Conservation (phyloP, 2,113 vertebrate species). For the Triplophysa siluroides region DNA sequence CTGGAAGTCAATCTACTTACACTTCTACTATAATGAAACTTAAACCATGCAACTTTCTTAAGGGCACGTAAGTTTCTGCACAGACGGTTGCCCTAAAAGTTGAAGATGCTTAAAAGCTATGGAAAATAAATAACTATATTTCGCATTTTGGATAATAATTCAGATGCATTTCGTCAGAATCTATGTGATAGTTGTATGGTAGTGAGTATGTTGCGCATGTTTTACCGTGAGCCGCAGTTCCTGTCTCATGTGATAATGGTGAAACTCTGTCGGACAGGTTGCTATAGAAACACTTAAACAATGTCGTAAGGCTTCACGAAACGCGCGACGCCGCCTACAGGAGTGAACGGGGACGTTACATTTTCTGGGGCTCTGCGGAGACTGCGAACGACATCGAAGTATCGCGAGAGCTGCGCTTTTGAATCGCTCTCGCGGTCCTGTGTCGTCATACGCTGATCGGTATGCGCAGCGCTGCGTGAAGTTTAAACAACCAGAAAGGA, state of each 20-base stretch:
- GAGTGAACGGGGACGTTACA: no score
- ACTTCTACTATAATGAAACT: no score
- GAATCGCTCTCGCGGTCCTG: no score
- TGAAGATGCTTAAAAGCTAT: not conserved
- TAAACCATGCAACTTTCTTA: no score
- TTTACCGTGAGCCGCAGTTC: constrained; percentile 6
- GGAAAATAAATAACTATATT: not conserved
- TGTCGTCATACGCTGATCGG: no score
- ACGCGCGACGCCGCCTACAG: not conserved
- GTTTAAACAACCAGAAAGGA: no score
- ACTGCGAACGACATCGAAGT: no score
- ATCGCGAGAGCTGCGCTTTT: no score
- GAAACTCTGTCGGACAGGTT: not conserved
- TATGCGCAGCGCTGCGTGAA: no score
- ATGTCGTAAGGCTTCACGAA: not conserved
- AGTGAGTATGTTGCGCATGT: not conserved
- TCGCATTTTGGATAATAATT: not conserved
- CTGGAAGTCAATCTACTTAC: no score
- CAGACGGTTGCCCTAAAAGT: not conserved
- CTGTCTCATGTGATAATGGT: not conserved
- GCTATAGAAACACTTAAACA: constrained; percentile 21
- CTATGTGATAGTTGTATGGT: not conserved
- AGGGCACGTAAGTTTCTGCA: not conserved
- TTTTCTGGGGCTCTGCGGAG: no score
- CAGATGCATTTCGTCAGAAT: not conserved